Conservation (phyloP, 2,888 invertebrate genomes). For the Polymixis flavicincta region DNA sequence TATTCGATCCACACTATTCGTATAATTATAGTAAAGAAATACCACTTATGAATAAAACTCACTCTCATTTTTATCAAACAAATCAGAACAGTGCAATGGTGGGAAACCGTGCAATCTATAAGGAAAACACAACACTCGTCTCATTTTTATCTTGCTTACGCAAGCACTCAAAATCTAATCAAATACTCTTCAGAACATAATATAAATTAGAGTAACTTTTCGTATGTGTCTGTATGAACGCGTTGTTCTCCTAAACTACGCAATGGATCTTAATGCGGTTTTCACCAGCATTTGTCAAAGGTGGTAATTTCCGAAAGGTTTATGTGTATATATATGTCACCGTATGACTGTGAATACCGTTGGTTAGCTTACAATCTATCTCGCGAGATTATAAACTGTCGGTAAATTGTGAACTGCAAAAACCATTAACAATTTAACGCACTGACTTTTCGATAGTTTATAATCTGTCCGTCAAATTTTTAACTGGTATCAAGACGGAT, state of each 20-base stretch:
- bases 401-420: too few species aligned
- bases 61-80: constrained; percentile 24
- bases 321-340: not conserved
- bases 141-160: constrained; percentile 37
- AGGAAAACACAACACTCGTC: constrained; percentile 34
- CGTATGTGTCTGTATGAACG: not conserved
- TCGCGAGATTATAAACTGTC: too few species aligned
- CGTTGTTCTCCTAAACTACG: not conserved
- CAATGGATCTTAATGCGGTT: not conserved
- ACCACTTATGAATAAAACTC: not conserved
- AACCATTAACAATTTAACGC: too few species aligned
- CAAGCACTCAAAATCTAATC: constrained; percentile 24
- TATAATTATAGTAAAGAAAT: not conserved
- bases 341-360: too few species aligned
- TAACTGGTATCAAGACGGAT: too few species aligned
- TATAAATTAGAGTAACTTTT: not conserved
- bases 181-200: not conserved
- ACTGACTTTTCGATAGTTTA: too few species aligned
- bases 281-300: not conserved
- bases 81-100: constrained; percentile 9
- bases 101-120: constrained; percentile 29
- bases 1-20: not conserved
- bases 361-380: too few species aligned
- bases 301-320: not conserved
- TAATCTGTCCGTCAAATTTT: too few species aligned